phyloP scores from a whole-genome alignment of 2,888 invertebrate species.

The Dioctria linearis region DNA sequence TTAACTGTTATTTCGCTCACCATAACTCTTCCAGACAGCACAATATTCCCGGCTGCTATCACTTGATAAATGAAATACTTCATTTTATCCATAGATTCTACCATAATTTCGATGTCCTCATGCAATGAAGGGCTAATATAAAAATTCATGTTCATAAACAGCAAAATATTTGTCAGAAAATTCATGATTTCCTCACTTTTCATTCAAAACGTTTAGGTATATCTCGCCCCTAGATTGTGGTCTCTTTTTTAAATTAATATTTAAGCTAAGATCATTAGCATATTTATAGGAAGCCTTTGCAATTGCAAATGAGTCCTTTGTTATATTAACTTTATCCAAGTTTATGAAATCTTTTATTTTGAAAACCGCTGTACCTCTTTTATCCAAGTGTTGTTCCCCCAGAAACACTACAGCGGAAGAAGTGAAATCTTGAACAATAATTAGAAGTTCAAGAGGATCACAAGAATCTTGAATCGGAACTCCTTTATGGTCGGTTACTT shows the following conservation, averaged over 20 bases:
- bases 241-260: not conserved
- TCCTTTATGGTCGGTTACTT: conserved; percentile 75
- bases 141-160: not conserved
- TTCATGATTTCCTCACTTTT: not conserved
- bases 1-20: conserved; percentile 65
- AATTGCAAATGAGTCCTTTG: too few species aligned
- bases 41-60: conserved; percentile 88
- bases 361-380: conserved; percentile 77
- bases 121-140: conserved; percentile 74
- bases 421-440: conserved; percentile 20
- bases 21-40: conserved; percentile 81
- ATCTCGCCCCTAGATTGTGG: not conserved
- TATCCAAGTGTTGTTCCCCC: conserved; percentile 71
- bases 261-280: not conserved
- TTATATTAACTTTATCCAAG: not conserved
- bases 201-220: too few species aligned
- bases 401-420: not conserved
- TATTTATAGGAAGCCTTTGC: conserved; percentile 21
- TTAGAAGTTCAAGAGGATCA: conserved; percentile 74
- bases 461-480: conserved; percentile 76
- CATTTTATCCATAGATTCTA: conserved; percentile 83
- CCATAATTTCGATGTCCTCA: conserved; percentile 80
- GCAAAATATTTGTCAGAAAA: too few species aligned
- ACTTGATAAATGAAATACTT: conserved; percentile 83
- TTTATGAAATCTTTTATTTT: not conserved